Conservation (phyloP, 2,797 vertebrate genomes). For the Melanotaenia parkinsoni region DNA sequence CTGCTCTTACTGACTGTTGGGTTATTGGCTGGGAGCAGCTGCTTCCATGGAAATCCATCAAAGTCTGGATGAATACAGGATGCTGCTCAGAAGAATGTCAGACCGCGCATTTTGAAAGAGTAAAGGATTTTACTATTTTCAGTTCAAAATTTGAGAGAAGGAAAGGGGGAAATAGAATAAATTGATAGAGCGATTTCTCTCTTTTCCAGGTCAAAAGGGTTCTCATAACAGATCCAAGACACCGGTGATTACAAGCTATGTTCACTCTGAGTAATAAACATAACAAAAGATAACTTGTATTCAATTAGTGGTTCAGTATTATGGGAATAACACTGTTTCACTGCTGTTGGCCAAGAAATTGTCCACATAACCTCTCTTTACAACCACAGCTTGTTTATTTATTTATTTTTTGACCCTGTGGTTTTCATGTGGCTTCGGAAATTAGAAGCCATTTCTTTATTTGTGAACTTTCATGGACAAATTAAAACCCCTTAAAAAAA, state of each 20-base stretch:
- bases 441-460: neutral
- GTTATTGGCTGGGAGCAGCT: constrained; percentile 71
- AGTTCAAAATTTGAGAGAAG: constrained; percentile 39
- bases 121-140: constrained; percentile 50
- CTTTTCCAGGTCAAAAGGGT: constrained; percentile 50
- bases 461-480: neutral
- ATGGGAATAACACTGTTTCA: neutral
- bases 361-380: neutral
- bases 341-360: neutral
- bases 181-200: constrained; percentile 33
- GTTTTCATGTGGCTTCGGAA: neutral
- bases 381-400: neutral
- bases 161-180: neutral
- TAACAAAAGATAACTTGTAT: neutral
- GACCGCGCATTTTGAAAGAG: constrained; percentile 66
- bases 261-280: constrained; percentile 6
- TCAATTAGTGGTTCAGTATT: constrained; percentile 7
- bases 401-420: neutral
- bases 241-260: neutral
- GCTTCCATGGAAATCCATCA: constrained; percentile 72
- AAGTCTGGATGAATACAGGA: constrained; percentile 68
- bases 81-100: constrained; percentile 59
- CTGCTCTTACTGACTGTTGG: constrained; percentile 60
- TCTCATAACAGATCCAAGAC: constrained; percentile 12
- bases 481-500: neutral